Evolutionary conservation across 2,888 invertebrate species (phyloP), one percentile per base, ranked within the genome.

Genomic region (Biston stratarius): DNA sequence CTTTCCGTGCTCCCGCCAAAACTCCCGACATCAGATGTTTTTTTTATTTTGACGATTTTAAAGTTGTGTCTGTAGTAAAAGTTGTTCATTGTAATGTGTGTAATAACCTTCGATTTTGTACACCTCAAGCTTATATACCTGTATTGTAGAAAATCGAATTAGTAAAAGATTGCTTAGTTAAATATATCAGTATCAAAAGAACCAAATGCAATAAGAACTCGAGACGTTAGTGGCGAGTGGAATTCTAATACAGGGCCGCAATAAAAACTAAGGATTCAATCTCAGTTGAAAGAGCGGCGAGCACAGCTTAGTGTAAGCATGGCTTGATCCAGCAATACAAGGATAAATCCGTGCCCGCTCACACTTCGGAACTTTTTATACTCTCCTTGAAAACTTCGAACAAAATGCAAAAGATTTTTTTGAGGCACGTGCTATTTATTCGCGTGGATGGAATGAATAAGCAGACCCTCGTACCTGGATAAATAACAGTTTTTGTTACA

Each of bases 261-360:
- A 83, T 85, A 84, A 87, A 84, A 84, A 85, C 80, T 79, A 78
- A 84, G 82, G 78, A 82, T 84, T 83, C 84, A 83, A 84, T 85
- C 81, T 72, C 67, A 78, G 73, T 67, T 71, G 79, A 73, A 74
- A 75, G 76, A 65, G 60, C 55, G 57, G 75, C 73, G 77, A 77
- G 73, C 70, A 74, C 70, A 77, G 83, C 81, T 85, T 84, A 82
- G 74, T 74, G 77, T 74, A 67, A 73, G 76, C 74, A 79, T 68
- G 67, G 73, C 75, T 74, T 84, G 84, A 87, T 84, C 86, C 81
- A 64, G 77, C 77, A 83, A 83, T 85, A 83, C 78, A 79, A 79
- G 75, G 76, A 77, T 77, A 82, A 83, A 84, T 79, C 82, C 77
- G 69, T 67, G 63, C 74, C 76, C 62, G 70, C 77, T 78, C 76